Base-by-base conservation (phyloP, 2,888 invertebrate genomes). In the Eristalis pertinax region DNA sequence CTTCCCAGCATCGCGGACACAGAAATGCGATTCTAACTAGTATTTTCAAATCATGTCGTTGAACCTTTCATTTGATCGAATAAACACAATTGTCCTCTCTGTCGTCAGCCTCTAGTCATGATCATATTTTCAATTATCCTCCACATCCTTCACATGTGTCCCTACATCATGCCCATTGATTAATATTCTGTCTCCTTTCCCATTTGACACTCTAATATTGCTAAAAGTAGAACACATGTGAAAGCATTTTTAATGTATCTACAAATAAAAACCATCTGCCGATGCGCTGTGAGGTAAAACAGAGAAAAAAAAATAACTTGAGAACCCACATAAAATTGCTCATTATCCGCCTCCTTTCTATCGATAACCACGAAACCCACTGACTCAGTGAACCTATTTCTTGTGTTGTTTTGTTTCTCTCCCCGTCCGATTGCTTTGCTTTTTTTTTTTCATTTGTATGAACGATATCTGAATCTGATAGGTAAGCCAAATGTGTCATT, bases 341-440 rank as follows among this genome's bases (percentile, higher is more conserved):
- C 32, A 8, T 32, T 29, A 26, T 26, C 4, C 26, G 2, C 4
- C 4, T 32, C 4, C 32, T 32, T 32, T 32, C n/a, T 63, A 26
- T 26, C 26, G 26, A 26, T 26, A 26, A 26, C 1, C 58, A 19
- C 7, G 32, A 1, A 73, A 69, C 68, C 79, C 67, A 84, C 73
- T 79, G 69, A 64, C 74, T 74, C 69, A 43, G 64, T 74, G 56
- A 74, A 79, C 79, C 43, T 69, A 69, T 79, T 65, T 70, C 60
- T 68, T 58, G 35, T 35, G 50, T 58, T 80, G 24, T 77, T 70
- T 35, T 56, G 24, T 77, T 70, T 50, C 38, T 56, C 50, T n/a
- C 38, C 65, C 19, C 13, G 29, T 68, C 41, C 4, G 22, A 58
- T 26, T n/a, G 63, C 63, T 72, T 77, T 58, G 4, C 63, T 58